Percentiles rank a stretch among this genome's conserved stretches.
These are phyloP conservation scores for Nudaria mundana DNA, from an alignment of 2,888 invertebrate species.

Conservation along the genomic window DNA sequence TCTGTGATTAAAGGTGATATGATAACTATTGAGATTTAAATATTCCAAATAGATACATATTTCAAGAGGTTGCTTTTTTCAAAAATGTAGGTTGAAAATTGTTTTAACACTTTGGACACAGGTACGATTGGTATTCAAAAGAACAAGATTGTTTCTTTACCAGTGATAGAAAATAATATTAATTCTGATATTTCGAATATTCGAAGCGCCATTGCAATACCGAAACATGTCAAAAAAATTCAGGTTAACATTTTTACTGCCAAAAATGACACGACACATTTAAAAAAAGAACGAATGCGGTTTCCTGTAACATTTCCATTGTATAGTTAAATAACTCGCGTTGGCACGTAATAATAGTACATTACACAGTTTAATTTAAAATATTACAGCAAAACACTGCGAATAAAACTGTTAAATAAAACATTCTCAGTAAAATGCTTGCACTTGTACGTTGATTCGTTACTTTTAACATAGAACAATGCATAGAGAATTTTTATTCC, in stretches of 20 bases:
- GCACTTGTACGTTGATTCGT: neutral
- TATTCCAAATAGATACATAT: no score
- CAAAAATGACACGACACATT: constrained; percentile 18
- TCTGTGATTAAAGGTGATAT: no score
- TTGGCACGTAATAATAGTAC: constrained; percentile 5
- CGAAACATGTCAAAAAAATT: no score
- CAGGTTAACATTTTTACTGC: constrained; percentile 6
- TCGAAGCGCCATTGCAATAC: no score
- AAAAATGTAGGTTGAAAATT: no score
- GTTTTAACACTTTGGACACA: no score
- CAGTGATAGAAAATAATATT: no score
- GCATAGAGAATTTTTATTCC: neutral
- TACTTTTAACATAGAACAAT: neutral
- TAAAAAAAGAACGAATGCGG: constrained; percentile 17
- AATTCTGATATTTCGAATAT: no score
- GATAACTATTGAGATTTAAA: no score
- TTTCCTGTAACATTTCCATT: constrained; percentile 10
- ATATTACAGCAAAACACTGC: constrained; percentile 2
- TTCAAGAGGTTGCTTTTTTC: no score
- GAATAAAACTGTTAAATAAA: constrained; percentile 1
- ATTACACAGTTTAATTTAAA: constrained; percentile 6
- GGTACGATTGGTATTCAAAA: no score
- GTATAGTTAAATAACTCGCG: constrained; percentile 3
- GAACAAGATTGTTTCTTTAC: no score
- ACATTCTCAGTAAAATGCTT: constrained; percentile 1